A percentile compares a stretch with the other conserved stretches of the same genome.
These are phyloP conservation scores for Physella acuta DNA, from an alignment of 1,140 invertebrate genomes.

Conservation along the genomic window DNA sequence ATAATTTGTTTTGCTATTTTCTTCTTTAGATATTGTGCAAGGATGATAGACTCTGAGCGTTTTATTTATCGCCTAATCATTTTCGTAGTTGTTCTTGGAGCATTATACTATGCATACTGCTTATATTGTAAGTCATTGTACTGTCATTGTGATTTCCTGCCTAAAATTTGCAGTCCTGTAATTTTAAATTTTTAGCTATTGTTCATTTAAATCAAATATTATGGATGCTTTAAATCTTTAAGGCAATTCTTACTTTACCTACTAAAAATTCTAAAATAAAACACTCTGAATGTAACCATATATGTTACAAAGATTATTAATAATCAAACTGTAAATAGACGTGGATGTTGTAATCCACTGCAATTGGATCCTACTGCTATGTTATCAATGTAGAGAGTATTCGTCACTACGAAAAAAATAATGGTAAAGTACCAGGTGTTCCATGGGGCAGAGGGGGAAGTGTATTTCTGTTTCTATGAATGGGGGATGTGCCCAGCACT, in stretches of 20 bases:
- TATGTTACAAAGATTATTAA: not conserved
- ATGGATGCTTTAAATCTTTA: not conserved
- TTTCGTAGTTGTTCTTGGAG: not conserved
- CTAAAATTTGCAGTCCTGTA: not conserved
- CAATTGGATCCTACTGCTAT: no score
- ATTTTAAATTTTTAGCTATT: not conserved
- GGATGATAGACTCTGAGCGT: constrained; percentile 10
- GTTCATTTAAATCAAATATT: not conserved
- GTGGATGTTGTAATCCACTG: no score
- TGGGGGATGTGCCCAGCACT: no score
- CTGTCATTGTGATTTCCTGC: not conserved
- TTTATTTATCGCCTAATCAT: constrained; percentile 7
- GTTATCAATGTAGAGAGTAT: no score
- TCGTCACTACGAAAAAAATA: no score
- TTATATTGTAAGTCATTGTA: constrained; percentile 16
- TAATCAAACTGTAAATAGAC: no score
- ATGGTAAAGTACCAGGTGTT: no score
- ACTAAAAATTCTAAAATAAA: not conserved
- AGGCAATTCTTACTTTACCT: not conserved
- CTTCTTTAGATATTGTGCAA: not conserved
- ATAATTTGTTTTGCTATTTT: no score
- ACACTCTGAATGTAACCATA: not conserved
- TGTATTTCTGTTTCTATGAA: no score
- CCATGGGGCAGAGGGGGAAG: no score
- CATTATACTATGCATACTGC: constrained; percentile 1